Base-by-base conservation (phyloP, 2,113 vertebrate species). In the Mastomys coucha region DNA sequence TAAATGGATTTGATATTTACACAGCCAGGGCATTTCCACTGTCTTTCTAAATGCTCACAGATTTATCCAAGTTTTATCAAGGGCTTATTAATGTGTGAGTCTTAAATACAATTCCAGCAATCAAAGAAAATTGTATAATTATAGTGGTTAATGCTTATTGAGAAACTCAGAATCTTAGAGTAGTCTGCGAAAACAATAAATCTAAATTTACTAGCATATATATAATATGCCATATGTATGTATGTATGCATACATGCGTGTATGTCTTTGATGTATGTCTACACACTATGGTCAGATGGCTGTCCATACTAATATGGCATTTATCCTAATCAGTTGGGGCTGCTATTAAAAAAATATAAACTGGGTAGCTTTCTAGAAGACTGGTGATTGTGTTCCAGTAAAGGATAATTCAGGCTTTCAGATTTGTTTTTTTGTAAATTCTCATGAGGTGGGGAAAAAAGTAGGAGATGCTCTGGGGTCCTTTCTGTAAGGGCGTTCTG, bases 11-110 rank as follows among this genome's bases (percentile, higher is more conserved):
- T 22, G 63, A 33, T 87, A 69, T 70, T 51, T 73, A 89, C 13
- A 70, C 16, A 85, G 26, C 8, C 31, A 84, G 45, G 10, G 36
- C 0, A 6, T 92, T 91, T 36, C 33, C 45, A 56, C 11, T 10
- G 3, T 78, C 73, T 73, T 93, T 90, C 77, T 93, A 92, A 90
- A 33, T 65, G 42, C 63, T 88, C 69, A 88, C n/a, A 20, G 56
- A 81, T 60, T 49, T 91, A 89, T 69, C 31, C 85, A 93, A 75
- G 16, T 90, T 92, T 91, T 96, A 81, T 42, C 93, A 75, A 80
- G 49, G 72, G 33, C 91, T 97, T 82, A 69, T 75, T 73, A 56
- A 84, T 89, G 87, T 5, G 51, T 33, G 63, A 86, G 2, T 20
- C 51, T 94, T 95, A 65, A 88, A 26, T 85, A 69, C 77, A 95